Conservation (phyloP, 2,797 vertebrate species). For the Apogon talboti region DNA sequence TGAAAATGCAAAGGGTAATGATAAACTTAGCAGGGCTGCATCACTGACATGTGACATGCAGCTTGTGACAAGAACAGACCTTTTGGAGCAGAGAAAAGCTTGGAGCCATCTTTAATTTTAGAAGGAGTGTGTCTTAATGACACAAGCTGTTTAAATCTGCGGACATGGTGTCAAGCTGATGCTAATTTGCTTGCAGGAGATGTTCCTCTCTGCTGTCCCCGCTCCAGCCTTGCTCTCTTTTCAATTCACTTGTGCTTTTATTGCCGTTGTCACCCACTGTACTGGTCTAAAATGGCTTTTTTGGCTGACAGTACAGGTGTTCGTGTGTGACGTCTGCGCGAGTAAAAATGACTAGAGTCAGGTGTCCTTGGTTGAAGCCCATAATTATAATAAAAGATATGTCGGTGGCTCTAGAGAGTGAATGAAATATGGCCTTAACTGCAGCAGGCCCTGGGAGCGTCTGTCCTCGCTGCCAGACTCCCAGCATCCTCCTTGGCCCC, state of each 20-base stretch:
- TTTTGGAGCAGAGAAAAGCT: constrained; percentile 55
- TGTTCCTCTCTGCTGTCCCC: constrained; percentile 58
- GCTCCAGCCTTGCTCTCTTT: constrained; percentile 49
- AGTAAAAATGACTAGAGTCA: constrained; percentile 42
- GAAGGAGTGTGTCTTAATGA: constrained; percentile 56
- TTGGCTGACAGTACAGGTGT: constrained; percentile 61
- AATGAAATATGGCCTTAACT: constrained; percentile 70
- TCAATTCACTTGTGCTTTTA: constrained; percentile 63
- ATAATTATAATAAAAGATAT: constrained; percentile 70
- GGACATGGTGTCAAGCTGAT: constrained; percentile 68
- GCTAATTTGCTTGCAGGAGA: constrained; percentile 76
- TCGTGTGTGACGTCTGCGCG: constrained; percentile 11
- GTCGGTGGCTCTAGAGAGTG: constrained; percentile 49
- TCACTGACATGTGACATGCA: constrained; percentile 39
- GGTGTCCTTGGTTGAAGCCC: constrained; percentile 64
- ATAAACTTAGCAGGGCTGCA: constrained; percentile 19
- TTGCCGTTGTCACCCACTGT: constrained; percentile 55
- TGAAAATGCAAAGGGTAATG: constrained; percentile 13
- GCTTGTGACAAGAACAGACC: constrained; percentile 46
- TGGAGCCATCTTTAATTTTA: constrained; percentile 71
- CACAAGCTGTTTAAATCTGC: constrained; percentile 71
- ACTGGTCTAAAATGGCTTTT: constrained; percentile 69
- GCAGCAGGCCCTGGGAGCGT: constrained; percentile 55
- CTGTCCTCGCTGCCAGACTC: constrained; percentile 63
- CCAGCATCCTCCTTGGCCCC: constrained; percentile 69